Conservation (phyloP, 2,797 vertebrate genomes). For the Micrastur ruficollis region DNA sequence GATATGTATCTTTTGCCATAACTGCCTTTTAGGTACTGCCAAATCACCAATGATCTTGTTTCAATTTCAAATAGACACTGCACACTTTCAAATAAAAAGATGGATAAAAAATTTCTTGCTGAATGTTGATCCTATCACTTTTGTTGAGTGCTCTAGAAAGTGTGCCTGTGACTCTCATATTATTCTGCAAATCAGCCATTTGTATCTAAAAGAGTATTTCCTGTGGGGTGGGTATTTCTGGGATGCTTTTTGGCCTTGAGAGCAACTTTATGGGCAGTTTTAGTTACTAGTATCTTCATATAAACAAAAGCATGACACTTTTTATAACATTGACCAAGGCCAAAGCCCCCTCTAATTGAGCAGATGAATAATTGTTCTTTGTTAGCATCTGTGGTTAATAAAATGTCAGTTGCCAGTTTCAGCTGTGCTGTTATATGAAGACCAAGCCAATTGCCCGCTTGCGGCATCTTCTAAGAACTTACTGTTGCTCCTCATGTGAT, state of each 20-base stretch:
- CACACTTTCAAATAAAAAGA: neutral
- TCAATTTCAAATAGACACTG: neutral
- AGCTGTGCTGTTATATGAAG: neutral
- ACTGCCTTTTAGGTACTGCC: neutral
- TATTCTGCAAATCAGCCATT: neutral
- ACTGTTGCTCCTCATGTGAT: neutral
- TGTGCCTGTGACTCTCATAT: neutral
- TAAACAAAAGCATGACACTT: neutral
- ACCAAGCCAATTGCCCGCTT: neutral
- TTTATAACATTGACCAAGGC: neutral
- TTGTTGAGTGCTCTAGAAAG: neutral
- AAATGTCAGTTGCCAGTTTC: neutral
- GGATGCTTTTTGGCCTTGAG: neutral
- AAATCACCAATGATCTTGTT: neutral
- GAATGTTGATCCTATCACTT: neutral
- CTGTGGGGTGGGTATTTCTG: neutral
- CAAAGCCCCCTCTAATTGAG: neutral
- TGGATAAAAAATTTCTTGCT: neutral
- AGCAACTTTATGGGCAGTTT: neutral
- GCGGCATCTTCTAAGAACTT: neutral
- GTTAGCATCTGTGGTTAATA: neutral
- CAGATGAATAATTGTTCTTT: neutral
- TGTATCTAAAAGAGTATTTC: neutral
- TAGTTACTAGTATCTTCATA: neutral
- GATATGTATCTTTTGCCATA: neutral